A percentile compares a stretch with the other conserved stretches of the same genome.
phyloP scores from a whole-genome alignment of 1,140 invertebrate genomes.

The Orchesella cincta region DNA sequence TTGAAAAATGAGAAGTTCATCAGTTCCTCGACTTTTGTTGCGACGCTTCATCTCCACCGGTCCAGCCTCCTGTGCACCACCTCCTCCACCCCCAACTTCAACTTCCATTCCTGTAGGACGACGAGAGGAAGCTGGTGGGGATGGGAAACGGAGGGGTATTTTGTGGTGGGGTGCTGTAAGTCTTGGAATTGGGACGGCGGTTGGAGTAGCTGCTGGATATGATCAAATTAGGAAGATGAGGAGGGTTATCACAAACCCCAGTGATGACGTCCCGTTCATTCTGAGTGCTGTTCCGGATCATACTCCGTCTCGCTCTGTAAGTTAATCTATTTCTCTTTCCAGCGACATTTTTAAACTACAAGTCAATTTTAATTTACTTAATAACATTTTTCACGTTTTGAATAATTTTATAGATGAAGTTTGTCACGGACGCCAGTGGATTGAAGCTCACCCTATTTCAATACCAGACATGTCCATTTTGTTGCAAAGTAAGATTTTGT shows the following conservation, averaged over 20 bases:
- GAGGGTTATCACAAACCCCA: background rate
- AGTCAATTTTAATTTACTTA: slow-evolving; percentile 43
- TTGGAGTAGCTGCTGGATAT: slow-evolving; percentile 59
- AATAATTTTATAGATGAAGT: slow-evolving; percentile 62
- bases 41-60: background rate
- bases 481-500: slow-evolving; percentile 72
- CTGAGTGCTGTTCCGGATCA: slow-evolving; percentile 17
- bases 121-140: background rate
- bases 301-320: slow-evolving; percentile 35
- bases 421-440: slow-evolving; percentile 68
- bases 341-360: slow-evolving; percentile 1
- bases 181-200: slow-evolving; percentile 55
- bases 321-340: background rate
- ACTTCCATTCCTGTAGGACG: background rate
- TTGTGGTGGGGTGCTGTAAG: slow-evolving; percentile 20
- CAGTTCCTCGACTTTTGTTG: background rate
- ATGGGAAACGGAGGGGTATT: background rate
- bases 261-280: background rate
- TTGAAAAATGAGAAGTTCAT: background rate
- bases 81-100: background rate
- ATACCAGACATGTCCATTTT: slow-evolving; percentile 98
- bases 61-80: background rate
- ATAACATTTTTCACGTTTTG: slow-evolving; percentile 35
- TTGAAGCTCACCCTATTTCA: slow-evolving; percentile 89
- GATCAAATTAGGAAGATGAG: slow-evolving; percentile 3